Conservation (phyloP, 2,797 vertebrate genomes). For the Lithobates pipiens region DNA sequence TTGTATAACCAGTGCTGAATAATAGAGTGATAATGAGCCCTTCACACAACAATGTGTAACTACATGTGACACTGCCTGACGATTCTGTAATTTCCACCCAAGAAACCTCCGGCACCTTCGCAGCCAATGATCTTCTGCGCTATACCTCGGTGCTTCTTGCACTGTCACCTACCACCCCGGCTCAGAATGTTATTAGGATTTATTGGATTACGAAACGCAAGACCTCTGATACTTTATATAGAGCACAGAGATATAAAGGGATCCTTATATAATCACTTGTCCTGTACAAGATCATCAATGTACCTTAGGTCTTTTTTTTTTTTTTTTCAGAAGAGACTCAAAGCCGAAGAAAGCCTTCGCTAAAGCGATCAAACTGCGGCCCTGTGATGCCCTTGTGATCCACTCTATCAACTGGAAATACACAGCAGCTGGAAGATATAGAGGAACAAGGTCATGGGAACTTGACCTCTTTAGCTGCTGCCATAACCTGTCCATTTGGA, state of each 20-base stretch:
- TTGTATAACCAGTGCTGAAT: background rate
- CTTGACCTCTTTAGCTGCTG: too few species aligned
- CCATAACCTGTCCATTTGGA: too few species aligned
- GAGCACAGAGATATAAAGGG: background rate
- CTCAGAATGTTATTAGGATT: background rate
- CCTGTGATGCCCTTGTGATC: too few species aligned
- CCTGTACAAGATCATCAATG: background rate
- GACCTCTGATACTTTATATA: background rate
- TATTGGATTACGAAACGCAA: background rate
- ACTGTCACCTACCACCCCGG: background rate
- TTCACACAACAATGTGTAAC: background rate
- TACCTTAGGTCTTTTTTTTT: too few species aligned
- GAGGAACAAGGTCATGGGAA: too few species aligned
- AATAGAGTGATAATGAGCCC: background rate
- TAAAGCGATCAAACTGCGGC: too few species aligned
- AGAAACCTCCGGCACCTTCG: background rate
- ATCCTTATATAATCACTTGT: slow-evolving; percentile 10
- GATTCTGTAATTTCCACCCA: background rate
- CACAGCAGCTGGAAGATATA: too few species aligned
- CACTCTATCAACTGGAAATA: too few species aligned
- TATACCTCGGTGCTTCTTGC: background rate
- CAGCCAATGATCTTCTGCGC: too few species aligned
- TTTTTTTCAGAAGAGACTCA: too few species aligned
- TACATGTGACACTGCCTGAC: background rate
- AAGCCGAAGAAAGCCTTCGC: too few species aligned